Evolutionary conservation across 1,140 invertebrate species (phyloP).

Genomic region (Anoplolepis gracilipes): DNA sequence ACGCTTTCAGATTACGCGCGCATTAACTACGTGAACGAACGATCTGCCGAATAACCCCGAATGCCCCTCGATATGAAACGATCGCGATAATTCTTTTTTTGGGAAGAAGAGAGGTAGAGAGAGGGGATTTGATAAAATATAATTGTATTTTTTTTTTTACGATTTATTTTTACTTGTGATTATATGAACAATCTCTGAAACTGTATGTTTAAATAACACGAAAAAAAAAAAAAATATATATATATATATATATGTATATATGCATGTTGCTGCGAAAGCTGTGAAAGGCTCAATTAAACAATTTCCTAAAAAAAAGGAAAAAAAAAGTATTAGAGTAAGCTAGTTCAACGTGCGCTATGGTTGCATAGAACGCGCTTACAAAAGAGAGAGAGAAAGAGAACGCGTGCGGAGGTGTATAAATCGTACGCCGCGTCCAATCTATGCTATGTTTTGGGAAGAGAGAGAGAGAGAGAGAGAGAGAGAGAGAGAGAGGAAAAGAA

Average conservation of each 20-base stretch:
- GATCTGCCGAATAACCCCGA: neutral
- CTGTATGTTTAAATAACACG: neutral
- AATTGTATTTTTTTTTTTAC: no score
- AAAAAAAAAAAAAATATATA: conserved; percentile 9
- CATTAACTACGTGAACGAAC: neutral
- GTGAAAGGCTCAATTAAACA: conserved; percentile 57
- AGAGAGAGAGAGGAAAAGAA: conserved; percentile 1
- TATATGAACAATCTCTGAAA: neutral
- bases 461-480: neutral
- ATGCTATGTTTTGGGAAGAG: neutral
- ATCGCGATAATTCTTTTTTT: neutral
- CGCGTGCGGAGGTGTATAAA: conserved; percentile 43
- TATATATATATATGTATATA: no score
- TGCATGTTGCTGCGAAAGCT: neutral
- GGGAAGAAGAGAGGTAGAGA: no score
- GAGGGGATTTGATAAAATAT: no score
- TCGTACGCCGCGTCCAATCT: conserved; percentile 35
- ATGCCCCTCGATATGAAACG: neutral
- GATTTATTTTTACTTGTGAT: neutral
- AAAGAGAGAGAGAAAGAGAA: neutral
- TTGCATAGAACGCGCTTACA: conserved; percentile 56
- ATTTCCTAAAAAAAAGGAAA: conserved; percentile 5
- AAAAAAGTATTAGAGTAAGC: conserved; percentile 38
- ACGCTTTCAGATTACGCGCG: neutral
- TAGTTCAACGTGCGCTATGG: conserved; percentile 15